Evolutionary conservation across 2,888 invertebrate species (phyloP).

Genomic region (Ectemnius lituratus): DNA sequence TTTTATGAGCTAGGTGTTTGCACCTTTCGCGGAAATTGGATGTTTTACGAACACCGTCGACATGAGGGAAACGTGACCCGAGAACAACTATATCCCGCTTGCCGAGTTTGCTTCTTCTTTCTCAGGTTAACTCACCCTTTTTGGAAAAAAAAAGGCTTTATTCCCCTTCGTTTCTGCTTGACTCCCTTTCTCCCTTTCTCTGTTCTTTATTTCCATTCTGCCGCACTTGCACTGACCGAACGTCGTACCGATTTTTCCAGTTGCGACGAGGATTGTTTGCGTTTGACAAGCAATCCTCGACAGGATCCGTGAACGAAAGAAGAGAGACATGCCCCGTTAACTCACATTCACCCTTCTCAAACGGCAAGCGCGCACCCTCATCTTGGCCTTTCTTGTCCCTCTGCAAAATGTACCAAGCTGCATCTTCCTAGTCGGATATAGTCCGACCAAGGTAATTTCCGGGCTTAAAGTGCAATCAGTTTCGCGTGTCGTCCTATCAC

Average conservation of each 20-base stretch:
- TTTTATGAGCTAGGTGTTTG: conserved; percentile 46
- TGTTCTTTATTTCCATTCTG: neutral
- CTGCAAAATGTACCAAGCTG: neutral
- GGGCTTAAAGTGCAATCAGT: neutral
- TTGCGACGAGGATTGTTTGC: conserved; percentile 41
- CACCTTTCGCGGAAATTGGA: conserved; percentile 57
- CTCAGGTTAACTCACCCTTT: neutral
- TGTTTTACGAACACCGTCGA: conserved; percentile 53
- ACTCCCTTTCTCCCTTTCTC: conserved; percentile 5
- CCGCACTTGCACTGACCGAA: conserved; percentile 1
- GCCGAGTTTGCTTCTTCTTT: neutral
- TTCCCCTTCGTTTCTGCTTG: neutral
- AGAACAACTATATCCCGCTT: conserved; percentile 14
- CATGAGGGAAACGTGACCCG: conserved; percentile 46
- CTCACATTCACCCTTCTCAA: neutral
- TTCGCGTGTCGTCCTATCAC: neutral
- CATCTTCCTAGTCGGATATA: conserved; percentile 23
- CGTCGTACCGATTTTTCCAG: conserved; percentile 29
- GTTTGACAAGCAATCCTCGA: conserved; percentile 46
- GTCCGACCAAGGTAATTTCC: conserved; percentile 32
- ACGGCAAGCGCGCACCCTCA: conserved; percentile 8
- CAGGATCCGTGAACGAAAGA: conserved; percentile 4
- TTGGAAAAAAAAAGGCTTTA: too few species aligned
- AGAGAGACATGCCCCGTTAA: neutral
- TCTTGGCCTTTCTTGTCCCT: neutral